Percentiles rank a stretch among this genome's conserved stretches.
Conservation (phyloP, 2,113 vertebrate species). For the Aleadryas rufinucha region DNA sequence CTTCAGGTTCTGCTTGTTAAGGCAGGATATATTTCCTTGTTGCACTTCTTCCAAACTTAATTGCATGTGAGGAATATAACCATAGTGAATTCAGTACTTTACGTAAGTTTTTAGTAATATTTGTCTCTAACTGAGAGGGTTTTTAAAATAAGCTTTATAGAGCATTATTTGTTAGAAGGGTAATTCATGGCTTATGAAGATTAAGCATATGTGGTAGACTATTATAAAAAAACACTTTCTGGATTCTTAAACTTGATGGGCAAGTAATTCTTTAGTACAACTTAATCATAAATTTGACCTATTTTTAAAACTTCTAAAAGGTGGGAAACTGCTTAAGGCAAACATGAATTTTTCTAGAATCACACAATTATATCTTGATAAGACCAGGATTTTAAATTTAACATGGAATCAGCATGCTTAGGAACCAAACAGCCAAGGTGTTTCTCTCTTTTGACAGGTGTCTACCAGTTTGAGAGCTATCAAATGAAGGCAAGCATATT, state of each 20-base stretch:
- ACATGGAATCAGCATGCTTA: neutral
- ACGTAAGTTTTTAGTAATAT: neutral
- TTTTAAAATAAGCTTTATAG: neutral
- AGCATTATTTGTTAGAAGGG: neutral
- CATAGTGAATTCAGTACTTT: neutral
- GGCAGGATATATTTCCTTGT: neutral
- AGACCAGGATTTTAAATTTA: neutral
- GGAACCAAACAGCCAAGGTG: neutral
- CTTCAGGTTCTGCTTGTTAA: neutral
- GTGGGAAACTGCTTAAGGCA: neutral
- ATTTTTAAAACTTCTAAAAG: neutral
- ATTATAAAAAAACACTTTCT: neutral
- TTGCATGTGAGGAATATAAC: neutral
- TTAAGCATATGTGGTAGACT: neutral
- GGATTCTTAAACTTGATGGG: neutral
- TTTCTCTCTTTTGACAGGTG: neutral
- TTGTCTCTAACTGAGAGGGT: neutral
- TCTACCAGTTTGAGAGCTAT: neutral
- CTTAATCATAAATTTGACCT: neutral
- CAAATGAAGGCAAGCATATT: neutral
- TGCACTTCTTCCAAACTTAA: neutral
- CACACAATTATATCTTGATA: neutral
- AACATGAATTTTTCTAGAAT: neutral
- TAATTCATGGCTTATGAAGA: neutral
- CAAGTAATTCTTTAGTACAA: neutral